Evolutionary conservation across 2,888 invertebrate species (phyloP).

Genomic region (Aphodius granarius): DNA sequence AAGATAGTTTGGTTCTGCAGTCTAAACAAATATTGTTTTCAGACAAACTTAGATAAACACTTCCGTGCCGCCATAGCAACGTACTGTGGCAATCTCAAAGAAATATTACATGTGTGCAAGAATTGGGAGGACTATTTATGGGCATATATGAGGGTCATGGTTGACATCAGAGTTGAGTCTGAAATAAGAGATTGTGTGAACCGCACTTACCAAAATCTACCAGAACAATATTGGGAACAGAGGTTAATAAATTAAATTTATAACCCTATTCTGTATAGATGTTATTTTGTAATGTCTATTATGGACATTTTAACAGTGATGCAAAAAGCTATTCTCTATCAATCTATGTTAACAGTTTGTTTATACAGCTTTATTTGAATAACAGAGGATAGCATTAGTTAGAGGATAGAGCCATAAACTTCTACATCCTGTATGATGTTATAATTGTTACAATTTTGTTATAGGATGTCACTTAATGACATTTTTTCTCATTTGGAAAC

Average conservation of each 20-base stretch:
- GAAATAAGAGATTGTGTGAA: slow-evolving; percentile 66
- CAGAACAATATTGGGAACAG: slow-evolving; percentile 70
- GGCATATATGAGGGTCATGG: slow-evolving; percentile 81
- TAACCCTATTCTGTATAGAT: not conserved
- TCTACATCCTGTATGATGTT: not conserved
- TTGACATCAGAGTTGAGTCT: slow-evolving; percentile 83
- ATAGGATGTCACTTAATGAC: slow-evolving; percentile 67
- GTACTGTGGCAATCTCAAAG: slow-evolving; percentile 80
- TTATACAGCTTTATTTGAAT: no score
- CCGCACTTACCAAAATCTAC: slow-evolving; percentile 60
- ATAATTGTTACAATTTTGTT: not conserved
- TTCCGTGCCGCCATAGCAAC: slow-evolving; percentile 73
- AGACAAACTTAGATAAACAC: slow-evolving; percentile 60
- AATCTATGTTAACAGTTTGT: no score
- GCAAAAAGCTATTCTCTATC: no score
- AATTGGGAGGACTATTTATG: slow-evolving; percentile 91
- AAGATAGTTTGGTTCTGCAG: no score
- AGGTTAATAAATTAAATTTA: slow-evolving; percentile 42
- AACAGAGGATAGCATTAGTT: no score
- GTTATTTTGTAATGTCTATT: slow-evolving; percentile 14
- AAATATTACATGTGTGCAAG: slow-evolving; percentile 74
- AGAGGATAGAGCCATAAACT: no score
- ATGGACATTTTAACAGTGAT: no score
- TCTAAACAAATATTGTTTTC: slow-evolving; percentile 24
- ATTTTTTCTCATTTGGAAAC: slow-evolving; percentile 70